These are phyloP conservation scores for Philereme vetulata DNA, from an alignment of 2,888 invertebrate species.

Conservation along the genomic window DNA sequence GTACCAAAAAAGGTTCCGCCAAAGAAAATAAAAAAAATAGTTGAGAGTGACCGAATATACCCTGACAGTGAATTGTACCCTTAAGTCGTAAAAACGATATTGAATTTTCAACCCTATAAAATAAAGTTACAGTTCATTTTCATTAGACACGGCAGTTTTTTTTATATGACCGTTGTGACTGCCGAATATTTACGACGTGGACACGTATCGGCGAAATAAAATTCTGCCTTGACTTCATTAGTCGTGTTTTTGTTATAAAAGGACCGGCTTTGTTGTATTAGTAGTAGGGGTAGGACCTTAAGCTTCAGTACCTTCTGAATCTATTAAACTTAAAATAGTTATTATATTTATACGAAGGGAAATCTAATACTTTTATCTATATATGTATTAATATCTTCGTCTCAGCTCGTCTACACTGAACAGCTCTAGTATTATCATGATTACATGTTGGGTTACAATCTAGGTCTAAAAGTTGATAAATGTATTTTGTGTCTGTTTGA, in stretches of 20 bases:
- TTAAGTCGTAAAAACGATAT: constrained; percentile 35
- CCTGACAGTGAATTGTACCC: constrained; percentile 57
- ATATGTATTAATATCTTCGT: no score
- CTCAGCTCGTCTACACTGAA: no score
- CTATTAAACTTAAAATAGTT: constrained; percentile 33
- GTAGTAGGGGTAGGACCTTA: constrained; percentile 59
- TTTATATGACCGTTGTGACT: constrained; percentile 74
- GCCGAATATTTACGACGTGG: constrained; percentile 81
- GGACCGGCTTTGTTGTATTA: constrained; percentile 58
- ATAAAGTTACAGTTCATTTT: constrained; percentile 23
- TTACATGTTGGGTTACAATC: no score
- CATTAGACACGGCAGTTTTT: constrained; percentile 55
- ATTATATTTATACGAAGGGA: not conserved
- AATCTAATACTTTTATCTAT: no score
- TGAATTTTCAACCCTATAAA: constrained; percentile 31
- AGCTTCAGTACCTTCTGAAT: constrained; percentile 70
- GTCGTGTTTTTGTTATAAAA: constrained; percentile 64
- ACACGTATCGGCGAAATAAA: constrained; percentile 74
- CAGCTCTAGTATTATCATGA: no score
- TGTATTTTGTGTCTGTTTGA: no score
- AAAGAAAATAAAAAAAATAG: constrained; percentile 76
- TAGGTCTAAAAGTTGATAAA: no score
- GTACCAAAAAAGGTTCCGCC: constrained; percentile 79
- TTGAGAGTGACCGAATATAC: constrained; percentile 70
- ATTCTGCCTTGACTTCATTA: constrained; percentile 74